These are phyloP conservation scores for Brachyalestes nurse DNA, from an alignment of 2,797 vertebrate species.

Conservation along the genomic window DNA sequence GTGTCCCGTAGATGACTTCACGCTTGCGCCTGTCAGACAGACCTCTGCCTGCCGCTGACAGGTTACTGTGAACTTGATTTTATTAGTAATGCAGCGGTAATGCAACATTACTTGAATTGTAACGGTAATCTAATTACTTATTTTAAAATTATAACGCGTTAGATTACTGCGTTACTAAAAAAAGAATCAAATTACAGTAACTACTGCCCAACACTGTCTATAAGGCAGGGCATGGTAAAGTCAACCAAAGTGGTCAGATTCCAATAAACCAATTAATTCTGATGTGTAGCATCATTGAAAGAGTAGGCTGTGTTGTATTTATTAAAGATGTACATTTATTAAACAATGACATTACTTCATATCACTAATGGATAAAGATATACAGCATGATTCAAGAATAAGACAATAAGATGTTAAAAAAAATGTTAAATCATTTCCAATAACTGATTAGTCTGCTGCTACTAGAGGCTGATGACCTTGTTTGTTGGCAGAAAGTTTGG, in stretches of 20 bases:
- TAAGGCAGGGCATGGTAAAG: background rate
- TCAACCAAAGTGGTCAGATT: background rate
- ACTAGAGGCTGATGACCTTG: background rate
- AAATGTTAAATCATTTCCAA: background rate
- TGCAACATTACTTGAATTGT: too few species aligned
- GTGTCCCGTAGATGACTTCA: too few species aligned
- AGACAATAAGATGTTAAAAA: background rate
- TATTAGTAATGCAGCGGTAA: too few species aligned
- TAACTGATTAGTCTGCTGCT: background rate
- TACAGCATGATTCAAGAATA: background rate
- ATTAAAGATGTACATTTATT: background rate
- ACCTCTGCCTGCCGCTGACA: too few species aligned
- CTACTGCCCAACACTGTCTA: too few species aligned
- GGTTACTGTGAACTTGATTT: too few species aligned
- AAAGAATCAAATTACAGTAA: too few species aligned
- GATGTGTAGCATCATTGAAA: background rate
- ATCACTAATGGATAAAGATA: background rate
- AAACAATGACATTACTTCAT: background rate
- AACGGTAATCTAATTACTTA: too few species aligned
- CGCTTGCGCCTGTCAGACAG: too few species aligned
- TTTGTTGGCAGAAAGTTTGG: background rate
- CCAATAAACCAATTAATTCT: conserved; percentile 18
- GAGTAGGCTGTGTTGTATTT: background rate
- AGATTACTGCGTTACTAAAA: too few species aligned
- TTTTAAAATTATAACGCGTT: too few species aligned